Evolutionary conservation across 2,113 vertebrate genomes (phyloP).

Genomic region (Brienomyrus brachyistius): DNA sequence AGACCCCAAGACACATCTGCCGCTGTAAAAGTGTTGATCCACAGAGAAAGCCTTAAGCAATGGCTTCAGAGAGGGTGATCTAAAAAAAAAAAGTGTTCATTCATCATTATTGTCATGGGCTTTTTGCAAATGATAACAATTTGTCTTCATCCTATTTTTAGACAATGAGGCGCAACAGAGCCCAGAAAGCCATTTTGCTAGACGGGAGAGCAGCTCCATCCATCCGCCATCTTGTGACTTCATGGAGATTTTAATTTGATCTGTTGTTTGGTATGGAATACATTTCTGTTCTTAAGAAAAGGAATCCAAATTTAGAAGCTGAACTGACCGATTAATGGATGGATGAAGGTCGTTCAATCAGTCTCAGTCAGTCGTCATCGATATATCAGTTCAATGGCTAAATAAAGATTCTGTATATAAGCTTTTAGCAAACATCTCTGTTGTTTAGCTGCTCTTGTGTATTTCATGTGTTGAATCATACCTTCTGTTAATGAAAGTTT

Average conservation of each 20-base stretch:
- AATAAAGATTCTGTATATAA: neutral
- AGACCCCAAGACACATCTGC: conserved; percentile 77
- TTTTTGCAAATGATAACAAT: conserved; percentile 99
- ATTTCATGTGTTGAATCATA: neutral
- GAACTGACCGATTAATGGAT: neutral
- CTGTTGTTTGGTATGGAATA: conserved; percentile 51
- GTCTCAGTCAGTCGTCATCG: neutral
- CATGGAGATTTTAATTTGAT: conserved; percentile 43
- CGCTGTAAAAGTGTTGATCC: conserved; percentile 81
- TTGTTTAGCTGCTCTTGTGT: neutral
- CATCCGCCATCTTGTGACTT: conserved; percentile 75
- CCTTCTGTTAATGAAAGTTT: neutral
- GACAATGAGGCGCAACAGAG: conserved; percentile 97
- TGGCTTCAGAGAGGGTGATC: conserved; percentile 92
- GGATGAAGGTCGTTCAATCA: neutral
- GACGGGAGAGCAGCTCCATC: conserved; percentile 85
- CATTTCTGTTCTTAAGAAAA: conserved; percentile 50
- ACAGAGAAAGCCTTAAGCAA: conserved; percentile 92
- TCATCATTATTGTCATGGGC: conserved; percentile 99
- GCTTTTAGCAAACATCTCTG: neutral
- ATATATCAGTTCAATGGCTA: neutral
- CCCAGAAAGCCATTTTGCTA: conserved; percentile 91
- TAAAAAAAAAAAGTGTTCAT: conserved; percentile 86
- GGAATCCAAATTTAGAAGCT: conserved; percentile 61
- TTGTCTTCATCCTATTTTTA: conserved; percentile 99